Percentiles rank a stretch among this genome's conserved stretches.
These are phyloP conservation scores for Hyla sarda DNA, from an alignment of 2,113 vertebrate genomes.

Conservation along the genomic window DNA sequence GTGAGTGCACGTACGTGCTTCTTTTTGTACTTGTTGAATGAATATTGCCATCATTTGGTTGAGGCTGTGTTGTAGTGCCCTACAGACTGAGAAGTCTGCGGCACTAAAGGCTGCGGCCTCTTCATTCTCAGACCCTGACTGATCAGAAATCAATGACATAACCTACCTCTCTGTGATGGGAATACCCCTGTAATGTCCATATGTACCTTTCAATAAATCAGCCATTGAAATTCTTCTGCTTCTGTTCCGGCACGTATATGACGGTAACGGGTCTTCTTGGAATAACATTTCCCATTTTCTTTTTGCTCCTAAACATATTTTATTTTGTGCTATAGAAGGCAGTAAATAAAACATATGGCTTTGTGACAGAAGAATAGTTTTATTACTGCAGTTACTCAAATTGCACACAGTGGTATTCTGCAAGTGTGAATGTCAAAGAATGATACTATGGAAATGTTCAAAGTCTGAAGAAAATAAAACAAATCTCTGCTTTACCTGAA, in stretches of 20 bases:
- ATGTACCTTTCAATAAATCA: not conserved
- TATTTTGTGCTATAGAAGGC: slow-evolving; percentile 49
- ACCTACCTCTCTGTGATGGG: not conserved
- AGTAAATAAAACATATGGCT: slow-evolving; percentile 52
- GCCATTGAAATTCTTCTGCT: not conserved
- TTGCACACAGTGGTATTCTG: slow-evolving; percentile 43
- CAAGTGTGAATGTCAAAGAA: slow-evolving; percentile 47
- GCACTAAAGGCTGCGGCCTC: not conserved
- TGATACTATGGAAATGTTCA: not conserved
- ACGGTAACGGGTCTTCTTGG: not conserved
- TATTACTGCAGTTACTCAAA: slow-evolving; percentile 49
- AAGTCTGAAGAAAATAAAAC: not conserved
- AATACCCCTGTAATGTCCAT: not conserved
- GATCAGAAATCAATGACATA: not conserved
- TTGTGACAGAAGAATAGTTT: slow-evolving; percentile 51
- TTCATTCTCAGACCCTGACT: not conserved
- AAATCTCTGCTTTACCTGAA: not conserved
- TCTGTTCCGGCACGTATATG: not conserved
- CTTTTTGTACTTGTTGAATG: too few species aligned
- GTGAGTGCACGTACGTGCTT: too few species aligned
- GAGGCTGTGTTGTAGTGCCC: not conserved
- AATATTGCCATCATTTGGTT: not conserved
- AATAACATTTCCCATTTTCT: slow-evolving; percentile 28
- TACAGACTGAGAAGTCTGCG: not conserved
- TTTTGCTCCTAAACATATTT: slow-evolving; percentile 33